Percentiles rank a stretch among this genome's conserved stretches.
phyloP scores from a whole-genome alignment of 2,797 vertebrate species.

The Microcaecilia unicolor region DNA sequence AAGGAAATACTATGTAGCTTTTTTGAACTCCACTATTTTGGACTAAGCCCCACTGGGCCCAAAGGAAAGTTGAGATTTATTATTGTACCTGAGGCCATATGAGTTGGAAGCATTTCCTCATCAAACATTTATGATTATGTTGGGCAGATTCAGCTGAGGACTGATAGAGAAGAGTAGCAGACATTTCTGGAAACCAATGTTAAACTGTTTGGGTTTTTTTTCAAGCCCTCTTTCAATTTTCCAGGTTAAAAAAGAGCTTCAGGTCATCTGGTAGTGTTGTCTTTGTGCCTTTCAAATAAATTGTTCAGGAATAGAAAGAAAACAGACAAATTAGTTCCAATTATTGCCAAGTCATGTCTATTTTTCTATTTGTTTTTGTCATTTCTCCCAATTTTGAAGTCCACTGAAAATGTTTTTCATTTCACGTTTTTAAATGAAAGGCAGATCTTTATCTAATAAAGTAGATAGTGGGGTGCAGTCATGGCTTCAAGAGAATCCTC shows the following conservation, averaged over 20 bases:
- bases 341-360: too few species aligned
- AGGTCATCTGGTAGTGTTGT: background rate
- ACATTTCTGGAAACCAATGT: background rate
- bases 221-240: constrained; percentile 5
- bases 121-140: constrained; percentile 1
- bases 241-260: background rate
- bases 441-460: too few species aligned
- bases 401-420: too few species aligned
- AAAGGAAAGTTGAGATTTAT: background rate
- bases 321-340: too few species aligned
- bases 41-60: background rate
- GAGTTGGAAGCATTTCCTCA: constrained; percentile 1
- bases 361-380: too few species aligned
- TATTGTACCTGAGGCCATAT: background rate
- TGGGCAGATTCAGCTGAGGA: constrained; percentile 4
- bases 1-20: background rate
- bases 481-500: too few species aligned
- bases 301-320: too few species aligned
- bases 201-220: background rate
- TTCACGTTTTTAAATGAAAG: too few species aligned
- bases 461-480: too few species aligned
- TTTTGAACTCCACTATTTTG: background rate
- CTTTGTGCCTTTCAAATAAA: too few species aligned
- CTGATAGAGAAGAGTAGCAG: background rate
- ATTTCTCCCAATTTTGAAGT: too few species aligned